Evolutionary conservation across 2,888 invertebrate species (phyloP).

Genomic region (Tenthredo livida): DNA sequence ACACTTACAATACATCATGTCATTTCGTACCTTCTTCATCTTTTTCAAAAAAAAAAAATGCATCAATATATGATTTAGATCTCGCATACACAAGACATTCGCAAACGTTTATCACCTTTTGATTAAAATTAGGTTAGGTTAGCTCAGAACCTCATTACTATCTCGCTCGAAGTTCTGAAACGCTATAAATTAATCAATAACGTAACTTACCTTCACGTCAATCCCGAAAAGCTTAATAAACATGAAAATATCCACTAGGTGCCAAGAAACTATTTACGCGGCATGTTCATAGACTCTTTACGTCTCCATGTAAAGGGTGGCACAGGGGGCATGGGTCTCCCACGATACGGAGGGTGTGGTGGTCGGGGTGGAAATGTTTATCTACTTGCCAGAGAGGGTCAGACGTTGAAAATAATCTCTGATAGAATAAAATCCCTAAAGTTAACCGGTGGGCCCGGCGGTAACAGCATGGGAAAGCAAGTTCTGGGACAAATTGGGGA

Average conservation of each 20-base stretch:
- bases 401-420: slow-evolving; percentile 81
- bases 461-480: slow-evolving; percentile 86
- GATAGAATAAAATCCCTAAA: slow-evolving; percentile 81
- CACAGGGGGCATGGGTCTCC: slow-evolving; percentile 88
- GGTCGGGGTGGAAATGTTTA: slow-evolving; percentile 95
- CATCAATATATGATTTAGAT: background rate
- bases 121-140: background rate
- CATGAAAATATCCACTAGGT: slow-evolving; percentile 64
- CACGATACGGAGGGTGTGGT: slow-evolving; percentile 93
- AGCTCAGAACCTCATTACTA: background rate
- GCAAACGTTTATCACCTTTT: background rate
- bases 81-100: background rate
- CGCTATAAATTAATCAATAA: no score
- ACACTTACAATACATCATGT: background rate
- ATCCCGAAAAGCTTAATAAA: background rate
- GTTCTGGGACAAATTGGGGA: slow-evolving; percentile 88
- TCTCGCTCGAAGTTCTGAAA: background rate
- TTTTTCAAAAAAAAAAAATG: background rate
- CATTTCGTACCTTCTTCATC: background rate
- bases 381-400: slow-evolving; percentile 83
- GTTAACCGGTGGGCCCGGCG: slow-evolving; percentile 85
- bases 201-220: no score
- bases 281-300: slow-evolving; percentile 89
- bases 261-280: slow-evolving; percentile 79
- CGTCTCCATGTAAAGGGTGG: slow-evolving; percentile 91